phyloP scores from a whole-genome alignment of 2,888 invertebrate genomes.

The Myathropa florea region DNA sequence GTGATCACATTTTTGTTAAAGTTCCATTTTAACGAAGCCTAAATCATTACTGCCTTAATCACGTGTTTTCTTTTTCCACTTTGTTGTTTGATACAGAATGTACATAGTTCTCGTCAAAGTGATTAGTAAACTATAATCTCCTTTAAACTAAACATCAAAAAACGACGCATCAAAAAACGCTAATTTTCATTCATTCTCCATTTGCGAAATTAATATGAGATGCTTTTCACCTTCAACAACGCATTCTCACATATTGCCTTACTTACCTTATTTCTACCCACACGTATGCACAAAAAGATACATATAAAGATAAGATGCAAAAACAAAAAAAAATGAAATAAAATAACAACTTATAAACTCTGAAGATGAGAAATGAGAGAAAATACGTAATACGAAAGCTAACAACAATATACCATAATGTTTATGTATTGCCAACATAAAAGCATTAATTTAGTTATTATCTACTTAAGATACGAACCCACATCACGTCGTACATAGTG shows the following conservation, averaged over 20 bases:
- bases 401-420: conserved; percentile 73
- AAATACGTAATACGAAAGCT: conserved; percentile 65
- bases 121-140: neutral
- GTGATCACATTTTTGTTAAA: too few relatives aligned
- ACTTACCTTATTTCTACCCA: neutral
- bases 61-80: neutral
- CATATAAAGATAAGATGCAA: neutral
- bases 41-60: neutral
- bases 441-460: conserved; percentile 81
- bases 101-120: neutral
- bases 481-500: conserved; percentile 72
- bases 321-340: neutral
- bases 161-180: neutral
- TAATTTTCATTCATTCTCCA: neutral
- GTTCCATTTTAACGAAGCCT: too few relatives aligned
- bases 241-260: neutral
- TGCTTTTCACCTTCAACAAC: neutral
- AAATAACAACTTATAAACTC: neutral
- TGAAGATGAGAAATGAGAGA: conserved; percentile 14
- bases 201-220: neutral
- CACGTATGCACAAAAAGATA: conserved; percentile 5
- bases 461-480: conserved; percentile 79
- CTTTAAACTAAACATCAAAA: neutral
- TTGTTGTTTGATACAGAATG: neutral
- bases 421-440: conserved; percentile 80